These are phyloP conservation scores for Psophia crepitans DNA, from an alignment of 2,113 vertebrate species.

Conservation along the genomic window DNA sequence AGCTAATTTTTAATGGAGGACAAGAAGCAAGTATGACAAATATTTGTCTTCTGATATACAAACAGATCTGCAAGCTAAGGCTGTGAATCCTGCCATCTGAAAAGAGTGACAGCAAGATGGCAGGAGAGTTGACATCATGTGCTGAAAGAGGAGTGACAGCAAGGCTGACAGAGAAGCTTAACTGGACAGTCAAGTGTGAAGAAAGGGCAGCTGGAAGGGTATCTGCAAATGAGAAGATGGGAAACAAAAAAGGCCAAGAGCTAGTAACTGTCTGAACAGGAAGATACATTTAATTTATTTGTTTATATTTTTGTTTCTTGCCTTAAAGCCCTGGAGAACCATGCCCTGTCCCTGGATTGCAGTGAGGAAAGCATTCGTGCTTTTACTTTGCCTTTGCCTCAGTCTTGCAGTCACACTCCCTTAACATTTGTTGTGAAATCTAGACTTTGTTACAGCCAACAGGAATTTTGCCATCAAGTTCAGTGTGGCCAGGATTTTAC, in stretches of 20 bases:
- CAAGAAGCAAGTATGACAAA: not conserved
- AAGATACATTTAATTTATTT: not conserved
- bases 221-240: not conserved
- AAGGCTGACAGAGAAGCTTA: conserved; percentile 20
- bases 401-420: not conserved
- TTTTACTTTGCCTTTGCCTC: conserved; percentile 43
- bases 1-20: not conserved
- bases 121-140: not conserved
- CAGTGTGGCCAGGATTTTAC: not conserved
- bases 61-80: not conserved
- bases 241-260: not conserved
- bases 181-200: not conserved
- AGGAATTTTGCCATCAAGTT: not conserved
- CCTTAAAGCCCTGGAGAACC: not conserved
- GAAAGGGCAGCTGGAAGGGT: not conserved
- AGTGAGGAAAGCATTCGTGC: not conserved
- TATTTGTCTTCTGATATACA: not conserved
- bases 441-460: not conserved
- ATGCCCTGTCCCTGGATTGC: not conserved
- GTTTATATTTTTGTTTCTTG: not conserved
- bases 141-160: not conserved
- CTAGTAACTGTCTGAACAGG: not conserved
- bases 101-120: not conserved
- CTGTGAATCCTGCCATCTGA: not conserved
- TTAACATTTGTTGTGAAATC: conserved; percentile 29